Evolutionary conservation across 2,797 vertebrate genomes (phyloP), one percentile per base, ranked within the genome.

Genomic region (Cyprinella venusta): DNA sequence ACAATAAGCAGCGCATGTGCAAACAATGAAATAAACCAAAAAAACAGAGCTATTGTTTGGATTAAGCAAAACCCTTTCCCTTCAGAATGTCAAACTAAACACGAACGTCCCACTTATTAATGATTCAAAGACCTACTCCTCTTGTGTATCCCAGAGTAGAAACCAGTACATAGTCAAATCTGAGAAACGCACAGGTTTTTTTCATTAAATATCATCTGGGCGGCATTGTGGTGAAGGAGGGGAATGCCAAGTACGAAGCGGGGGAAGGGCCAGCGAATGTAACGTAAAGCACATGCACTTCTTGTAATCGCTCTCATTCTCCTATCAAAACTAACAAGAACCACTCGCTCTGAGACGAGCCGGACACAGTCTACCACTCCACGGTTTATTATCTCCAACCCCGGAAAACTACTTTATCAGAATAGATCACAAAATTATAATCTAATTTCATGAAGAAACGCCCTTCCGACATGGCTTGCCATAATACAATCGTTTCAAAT

Each of bases 281-380:
- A 88, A 88, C 84, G 54, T 82, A 77, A 80, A 86, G 84, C 88
- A 88, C 76, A 84, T 87, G 88, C 80, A 81, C 82, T 74, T 74
- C 81, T 84, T 87, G 81, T 88, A 88, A 88, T 86, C 71, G 40
- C 75, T 72, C 81, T 79, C 71, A 50, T 85, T 76, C 81, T 68
- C 61, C 81, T 65, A 76, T 83, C 50, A 72, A 79, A 65, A 80
- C 82, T 84, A 84, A 86, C 86, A 82, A 85, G 75, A 87, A 88
- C 63, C 84, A 88, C 79, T 85, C 79, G 85, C 84, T 71, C 77
- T 83, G 18, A 54, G 68, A 54, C 38, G 48, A 64, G 42, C 77
- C 3, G 16, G 40, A 61, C 56, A 77, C 48, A n/a, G 64, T 16
- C 38, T 36, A 10, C 36, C 67, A 45, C 65, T 19, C 56, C 7